Conservation (phyloP, 2,888 invertebrate species). For the Drosophila pseudotalamancana region DNA sequence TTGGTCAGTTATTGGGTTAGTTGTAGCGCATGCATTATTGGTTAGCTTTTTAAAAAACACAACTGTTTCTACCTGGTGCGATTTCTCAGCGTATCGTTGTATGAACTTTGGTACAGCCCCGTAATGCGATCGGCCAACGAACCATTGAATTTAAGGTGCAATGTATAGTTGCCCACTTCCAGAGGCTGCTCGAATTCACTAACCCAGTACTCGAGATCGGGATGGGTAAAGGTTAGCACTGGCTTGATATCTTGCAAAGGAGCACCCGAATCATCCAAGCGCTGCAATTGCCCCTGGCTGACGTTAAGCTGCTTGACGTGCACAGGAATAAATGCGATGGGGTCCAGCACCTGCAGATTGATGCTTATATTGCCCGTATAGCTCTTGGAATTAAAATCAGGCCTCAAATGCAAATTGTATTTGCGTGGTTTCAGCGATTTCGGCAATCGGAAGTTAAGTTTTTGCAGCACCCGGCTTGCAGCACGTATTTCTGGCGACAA, state of each 20-base stretch:
- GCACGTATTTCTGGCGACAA: conserved; percentile 68
- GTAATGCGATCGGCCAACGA: conserved; percentile 89
- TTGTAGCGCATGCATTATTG: conserved; percentile 21
- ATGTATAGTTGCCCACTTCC: conserved; percentile 84
- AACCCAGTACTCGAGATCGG: conserved; percentile 83
- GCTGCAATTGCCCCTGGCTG: conserved; percentile 83
- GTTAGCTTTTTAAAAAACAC: conserved; percentile 7
- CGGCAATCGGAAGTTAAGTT: conserved; percentile 86
- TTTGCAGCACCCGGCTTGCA: conserved; percentile 81
- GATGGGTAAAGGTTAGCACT: conserved; percentile 76
- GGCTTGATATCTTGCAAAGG: conserved; percentile 62
- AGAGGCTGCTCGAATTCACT: conserved; percentile 82
- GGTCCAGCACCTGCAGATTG: conserved; percentile 84
- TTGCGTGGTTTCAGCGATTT: conserved; percentile 86
- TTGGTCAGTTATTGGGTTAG: conserved; percentile 57
- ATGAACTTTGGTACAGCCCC: conserved; percentile 90
- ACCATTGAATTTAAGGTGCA: conserved; percentile 88
- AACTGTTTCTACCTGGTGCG: conserved; percentile 77
- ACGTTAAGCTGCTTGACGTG: conserved; percentile 85
- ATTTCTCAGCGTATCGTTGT: conserved; percentile 83
- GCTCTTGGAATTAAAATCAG: conserved; percentile 86
- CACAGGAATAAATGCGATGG: conserved; percentile 84
- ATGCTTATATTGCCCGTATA: conserved; percentile 87
- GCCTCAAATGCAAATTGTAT: conserved; percentile 88
- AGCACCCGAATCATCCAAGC: conserved; percentile 65